Conservation (phyloP, 1,140 invertebrate genomes). For the Vanessa tameamea region DNA sequence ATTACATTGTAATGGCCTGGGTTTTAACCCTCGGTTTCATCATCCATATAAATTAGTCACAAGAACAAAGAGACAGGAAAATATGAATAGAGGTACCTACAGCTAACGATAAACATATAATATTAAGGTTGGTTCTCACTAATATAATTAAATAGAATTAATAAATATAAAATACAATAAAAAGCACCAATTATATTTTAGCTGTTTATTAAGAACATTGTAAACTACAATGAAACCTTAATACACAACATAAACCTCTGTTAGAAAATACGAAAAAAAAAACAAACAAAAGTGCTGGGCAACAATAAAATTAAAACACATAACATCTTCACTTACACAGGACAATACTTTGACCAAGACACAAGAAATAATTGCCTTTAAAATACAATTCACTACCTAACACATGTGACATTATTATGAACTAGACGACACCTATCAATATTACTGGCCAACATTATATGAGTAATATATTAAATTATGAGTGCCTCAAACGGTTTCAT, state of each 20-base stretch:
- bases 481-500: conserved; percentile 2
- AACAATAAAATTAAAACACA: conserved; percentile 75
- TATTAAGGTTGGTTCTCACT: too few species aligned
- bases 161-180: conserved; percentile 26
- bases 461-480: background rate
- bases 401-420: conserved; percentile 15
- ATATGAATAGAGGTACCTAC: background rate
- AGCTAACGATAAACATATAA: too few species aligned
- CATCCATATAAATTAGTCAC: too few species aligned
- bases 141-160: too few species aligned
- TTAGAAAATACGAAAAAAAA: conserved; percentile 73
- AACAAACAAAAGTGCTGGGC: conserved; percentile 69
- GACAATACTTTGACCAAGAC: conserved; percentile 25
- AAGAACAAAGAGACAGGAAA: background rate
- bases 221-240: conserved; percentile 65
- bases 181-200: conserved; percentile 53
- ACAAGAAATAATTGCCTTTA: conserved; percentile 10
- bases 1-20: too few species aligned
- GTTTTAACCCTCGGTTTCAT: too few species aligned
- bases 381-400: conserved; percentile 21
- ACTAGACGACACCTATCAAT: conserved; percentile 18
- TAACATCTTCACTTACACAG: conserved; percentile 48
- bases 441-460: conserved; percentile 1
- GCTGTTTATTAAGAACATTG: conserved; percentile 76
- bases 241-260: conserved; percentile 74